Evolutionary conservation across 2,113 vertebrate species (phyloP).

Genomic region (Emydura subglobosa): DNA sequence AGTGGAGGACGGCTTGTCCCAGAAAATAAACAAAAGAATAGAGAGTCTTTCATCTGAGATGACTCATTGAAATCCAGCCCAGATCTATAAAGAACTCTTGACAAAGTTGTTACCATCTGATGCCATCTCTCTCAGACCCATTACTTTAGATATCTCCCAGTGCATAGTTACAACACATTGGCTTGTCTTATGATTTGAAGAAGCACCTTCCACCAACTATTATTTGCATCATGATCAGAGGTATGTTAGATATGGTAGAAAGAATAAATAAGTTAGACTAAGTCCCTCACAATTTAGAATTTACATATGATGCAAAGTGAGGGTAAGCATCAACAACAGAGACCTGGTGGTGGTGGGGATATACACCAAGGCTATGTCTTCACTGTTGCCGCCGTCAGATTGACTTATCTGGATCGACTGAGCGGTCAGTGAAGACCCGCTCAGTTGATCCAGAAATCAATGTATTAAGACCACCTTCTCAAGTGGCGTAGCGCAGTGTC

Average conservation of each 20-base stretch:
- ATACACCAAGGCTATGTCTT: not conserved
- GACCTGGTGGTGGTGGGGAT: rapidly evolving
- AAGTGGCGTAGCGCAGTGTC: too few relatives aligned
- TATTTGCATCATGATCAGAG: rapidly evolving
- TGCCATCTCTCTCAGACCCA: not conserved
- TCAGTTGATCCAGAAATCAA: too few relatives aligned
- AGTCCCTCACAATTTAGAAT: not conserved
- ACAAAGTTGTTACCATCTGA: not conserved
- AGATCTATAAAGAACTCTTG: not conserved
- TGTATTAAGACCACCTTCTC: too few relatives aligned
- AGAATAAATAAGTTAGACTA: not conserved
- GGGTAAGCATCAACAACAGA: not conserved
- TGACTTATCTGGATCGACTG: too few relatives aligned
- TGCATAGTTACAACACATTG: not conserved
- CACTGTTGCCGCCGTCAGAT: too few relatives aligned
- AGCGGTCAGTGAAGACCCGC: too few relatives aligned
- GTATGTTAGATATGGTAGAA: not conserved
- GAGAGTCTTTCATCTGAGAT: not conserved
- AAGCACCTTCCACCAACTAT: not conserved
- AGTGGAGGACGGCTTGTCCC: not conserved
- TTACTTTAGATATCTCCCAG: not conserved
- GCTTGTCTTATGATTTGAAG: not conserved
- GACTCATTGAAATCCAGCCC: not conserved
- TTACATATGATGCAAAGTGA: not conserved
- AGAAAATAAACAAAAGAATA: not conserved